phyloP scores from a whole-genome alignment of 1,140 invertebrate species.

The Drosophila pruinosa region DNA sequence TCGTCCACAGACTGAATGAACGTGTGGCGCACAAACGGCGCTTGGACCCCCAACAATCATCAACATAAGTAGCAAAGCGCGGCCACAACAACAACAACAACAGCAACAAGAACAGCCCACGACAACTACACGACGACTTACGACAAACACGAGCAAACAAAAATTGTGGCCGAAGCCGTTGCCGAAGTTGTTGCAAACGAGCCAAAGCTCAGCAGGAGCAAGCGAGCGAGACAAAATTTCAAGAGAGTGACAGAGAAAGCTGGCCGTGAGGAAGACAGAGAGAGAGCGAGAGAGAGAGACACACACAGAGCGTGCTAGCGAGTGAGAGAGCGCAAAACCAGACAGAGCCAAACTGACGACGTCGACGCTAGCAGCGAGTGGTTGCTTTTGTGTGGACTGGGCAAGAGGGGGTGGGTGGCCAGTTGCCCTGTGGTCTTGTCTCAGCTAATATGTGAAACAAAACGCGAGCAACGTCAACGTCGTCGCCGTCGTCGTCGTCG shows the following conservation, averaged over 20 bases:
- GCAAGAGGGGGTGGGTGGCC: constrained; percentile 6
- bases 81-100: constrained; percentile 47
- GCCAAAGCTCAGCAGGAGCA: constrained; percentile 56
- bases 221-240: constrained; percentile 52
- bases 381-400: constrained; percentile 36
- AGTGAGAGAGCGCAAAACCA: constrained; percentile 34
- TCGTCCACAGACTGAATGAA: constrained; percentile 77
- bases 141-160: constrained; percentile 71
- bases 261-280: not conserved
- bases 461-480: constrained; percentile 33
- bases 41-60: constrained; percentile 78
- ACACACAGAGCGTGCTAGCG: not conserved
- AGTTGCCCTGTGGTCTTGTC: constrained; percentile 42
- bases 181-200: constrained; percentile 47
- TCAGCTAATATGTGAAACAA: constrained; percentile 53
- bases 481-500: constrained; percentile 13
- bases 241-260: constrained; percentile 28
- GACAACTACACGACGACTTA: constrained; percentile 55
- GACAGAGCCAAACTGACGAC: constrained; percentile 45
- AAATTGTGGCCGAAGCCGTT: constrained; percentile 54
- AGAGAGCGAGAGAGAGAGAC: constrained; percentile 8
- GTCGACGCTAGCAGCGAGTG: constrained; percentile 66
- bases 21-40: constrained; percentile 77
- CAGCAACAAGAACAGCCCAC: constrained; percentile 31
- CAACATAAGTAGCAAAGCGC: constrained; percentile 73